Percentiles rank a stretch among this genome's conserved stretches.
These are phyloP conservation scores for Gasteruption jaculator DNA, from an alignment of 2,888 invertebrate species.

Conservation along the genomic window DNA sequence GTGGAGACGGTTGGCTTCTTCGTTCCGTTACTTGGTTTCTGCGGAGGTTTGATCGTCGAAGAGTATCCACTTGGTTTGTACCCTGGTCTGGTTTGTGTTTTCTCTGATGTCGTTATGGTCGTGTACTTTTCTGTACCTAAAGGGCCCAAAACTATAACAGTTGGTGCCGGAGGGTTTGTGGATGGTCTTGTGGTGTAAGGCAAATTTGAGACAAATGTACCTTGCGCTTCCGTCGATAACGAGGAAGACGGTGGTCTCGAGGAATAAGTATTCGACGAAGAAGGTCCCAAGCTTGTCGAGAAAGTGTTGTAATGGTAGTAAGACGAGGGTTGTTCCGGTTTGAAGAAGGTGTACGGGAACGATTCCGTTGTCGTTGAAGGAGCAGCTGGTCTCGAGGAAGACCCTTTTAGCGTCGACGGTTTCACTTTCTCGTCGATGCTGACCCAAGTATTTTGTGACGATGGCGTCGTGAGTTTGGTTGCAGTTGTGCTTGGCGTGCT, in stretches of 20 bases:
- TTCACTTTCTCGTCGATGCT: slow-evolving; percentile 43
- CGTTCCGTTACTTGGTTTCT: slow-evolving; percentile 29
- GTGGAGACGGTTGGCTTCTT: slow-evolving; percentile 40
- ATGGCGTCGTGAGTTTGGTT: slow-evolving; percentile 27
- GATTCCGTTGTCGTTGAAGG: slow-evolving; percentile 28
- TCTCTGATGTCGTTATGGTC: slow-evolving; percentile 4
- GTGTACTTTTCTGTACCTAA: slow-evolving; percentile 35
- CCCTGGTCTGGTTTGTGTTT: slow-evolving; percentile 7
- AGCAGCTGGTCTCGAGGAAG: slow-evolving; percentile 17
- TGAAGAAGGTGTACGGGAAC: slow-evolving; percentile 40
- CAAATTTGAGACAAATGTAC: no score
- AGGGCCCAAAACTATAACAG: slow-evolving; percentile 60
- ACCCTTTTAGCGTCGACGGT: slow-evolving; percentile 35
- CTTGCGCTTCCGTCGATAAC: slow-evolving; percentile 31
- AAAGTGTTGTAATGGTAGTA: slow-evolving; percentile 42
- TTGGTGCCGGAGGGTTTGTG: slow-evolving; percentile 55
- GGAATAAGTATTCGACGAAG: slow-evolving; percentile 21
- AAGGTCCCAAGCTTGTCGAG: slow-evolving; percentile 21
- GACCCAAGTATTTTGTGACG: slow-evolving; percentile 42
- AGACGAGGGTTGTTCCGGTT: slow-evolving; percentile 35
- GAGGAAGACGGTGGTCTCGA: slow-evolving; percentile 23
- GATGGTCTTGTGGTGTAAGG: slow-evolving; percentile 41
- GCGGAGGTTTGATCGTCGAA: slow-evolving; percentile 15
- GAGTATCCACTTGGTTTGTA: slow-evolving; percentile 12
- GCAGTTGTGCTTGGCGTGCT: slow-evolving; percentile 36